phyloP scores from a whole-genome alignment of 2,888 invertebrate species.

The Nysson spinosus region DNA sequence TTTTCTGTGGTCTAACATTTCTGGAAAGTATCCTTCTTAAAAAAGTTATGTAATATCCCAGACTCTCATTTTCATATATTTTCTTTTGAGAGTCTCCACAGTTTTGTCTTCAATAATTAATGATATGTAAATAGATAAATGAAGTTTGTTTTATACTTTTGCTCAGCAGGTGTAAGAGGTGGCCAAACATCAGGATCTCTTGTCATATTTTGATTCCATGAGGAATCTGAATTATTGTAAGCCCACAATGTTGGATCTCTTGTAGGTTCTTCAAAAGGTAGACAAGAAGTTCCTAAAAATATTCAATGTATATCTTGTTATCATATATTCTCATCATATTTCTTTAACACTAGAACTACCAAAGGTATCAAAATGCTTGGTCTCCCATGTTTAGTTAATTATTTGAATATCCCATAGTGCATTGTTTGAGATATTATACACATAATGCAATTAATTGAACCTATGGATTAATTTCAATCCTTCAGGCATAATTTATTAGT shows the following conservation, averaged over 20 bases:
- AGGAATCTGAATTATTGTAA: slow-evolving; percentile 79
- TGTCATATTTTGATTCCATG: slow-evolving; percentile 78
- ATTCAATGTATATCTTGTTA: slow-evolving; percentile 3
- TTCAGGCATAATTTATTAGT: too few relatives aligned
- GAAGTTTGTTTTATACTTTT: slow-evolving; percentile 79
- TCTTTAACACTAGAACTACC: too few relatives aligned
- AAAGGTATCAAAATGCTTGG: too few relatives aligned
- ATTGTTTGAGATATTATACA: too few relatives aligned
- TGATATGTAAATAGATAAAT: too few relatives aligned
- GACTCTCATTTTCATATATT: too few relatives aligned
- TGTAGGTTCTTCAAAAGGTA: slow-evolving; percentile 81
- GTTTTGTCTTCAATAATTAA: not conserved
- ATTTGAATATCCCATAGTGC: too few relatives aligned
- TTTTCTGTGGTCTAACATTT: slow-evolving; percentile 72
- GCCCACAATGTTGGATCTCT: slow-evolving; percentile 90
- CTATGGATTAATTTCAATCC: too few relatives aligned
- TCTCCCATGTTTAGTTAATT: too few relatives aligned
- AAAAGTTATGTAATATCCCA: too few relatives aligned
- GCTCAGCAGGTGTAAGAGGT: slow-evolving; percentile 87
- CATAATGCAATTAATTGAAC: too few relatives aligned
- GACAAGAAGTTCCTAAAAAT: slow-evolving; percentile 70
- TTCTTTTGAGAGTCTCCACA: not conserved
- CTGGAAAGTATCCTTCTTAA: too few relatives aligned
- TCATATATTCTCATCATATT: not conserved
- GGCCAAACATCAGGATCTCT: slow-evolving; percentile 94